Conservation (phyloP, 2,113 vertebrate genomes). For the Anhinga anhinga region DNA sequence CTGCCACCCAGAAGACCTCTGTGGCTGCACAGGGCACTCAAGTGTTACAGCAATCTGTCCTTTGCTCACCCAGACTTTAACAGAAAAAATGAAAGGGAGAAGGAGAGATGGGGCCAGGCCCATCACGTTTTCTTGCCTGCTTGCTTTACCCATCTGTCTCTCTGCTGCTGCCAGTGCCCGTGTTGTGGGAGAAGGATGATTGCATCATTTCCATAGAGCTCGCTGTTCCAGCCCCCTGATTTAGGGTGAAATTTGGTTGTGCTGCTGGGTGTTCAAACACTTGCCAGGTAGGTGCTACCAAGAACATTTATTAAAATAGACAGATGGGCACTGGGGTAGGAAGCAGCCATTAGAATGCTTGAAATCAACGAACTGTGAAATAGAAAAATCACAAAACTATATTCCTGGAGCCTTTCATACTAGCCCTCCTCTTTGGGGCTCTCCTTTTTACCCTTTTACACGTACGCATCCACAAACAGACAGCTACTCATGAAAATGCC, state of each 20-base stretch:
- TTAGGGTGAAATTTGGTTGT: conserved; percentile 34
- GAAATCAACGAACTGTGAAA: conserved; percentile 70
- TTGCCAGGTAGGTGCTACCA: conserved; percentile 52
- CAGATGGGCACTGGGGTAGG: conserved; percentile 43
- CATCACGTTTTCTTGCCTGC: not conserved
- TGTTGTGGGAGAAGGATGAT: conserved; percentile 6
- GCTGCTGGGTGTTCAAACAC: not conserved
- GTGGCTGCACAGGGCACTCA: not conserved
- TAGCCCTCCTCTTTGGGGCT: not conserved
- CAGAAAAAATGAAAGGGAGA: not conserved
- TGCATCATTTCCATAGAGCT: not conserved
- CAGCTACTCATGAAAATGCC: not conserved
- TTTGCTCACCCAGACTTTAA: not conserved
- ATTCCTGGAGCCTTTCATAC: conserved; percentile 38
- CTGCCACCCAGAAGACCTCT: not conserved
- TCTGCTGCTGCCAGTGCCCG: conserved; percentile 37
- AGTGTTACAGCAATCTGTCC: not conserved
- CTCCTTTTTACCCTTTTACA: not conserved
- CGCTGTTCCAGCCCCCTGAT: not conserved
- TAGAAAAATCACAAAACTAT: conserved; percentile 67
- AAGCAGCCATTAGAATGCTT: conserved; percentile 60
- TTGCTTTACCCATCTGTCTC: conserved; percentile 6
- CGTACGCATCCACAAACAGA: not conserved
- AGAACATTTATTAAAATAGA: conserved; percentile 64
- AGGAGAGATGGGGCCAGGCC: not conserved